phyloP scores from a whole-genome alignment of 2,797 vertebrate genomes.

The Percopsis omiscomaycus region DNA sequence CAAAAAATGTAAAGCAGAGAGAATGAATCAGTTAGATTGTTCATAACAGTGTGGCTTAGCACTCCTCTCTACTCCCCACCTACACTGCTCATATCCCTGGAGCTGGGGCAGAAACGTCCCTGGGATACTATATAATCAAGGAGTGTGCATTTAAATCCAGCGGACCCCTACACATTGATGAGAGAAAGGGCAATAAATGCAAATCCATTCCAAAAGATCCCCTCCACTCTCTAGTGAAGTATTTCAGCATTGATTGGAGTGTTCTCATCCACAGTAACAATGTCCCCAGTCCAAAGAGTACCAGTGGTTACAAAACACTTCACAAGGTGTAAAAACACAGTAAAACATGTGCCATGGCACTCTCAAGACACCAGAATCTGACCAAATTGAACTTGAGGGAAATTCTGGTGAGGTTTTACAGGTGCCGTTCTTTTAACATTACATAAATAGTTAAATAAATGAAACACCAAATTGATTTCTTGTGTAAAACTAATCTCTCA shows the following conservation, averaged over 20 bases:
- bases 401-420: conserved; percentile 20
- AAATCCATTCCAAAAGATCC: conserved; percentile 42
- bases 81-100: no score
- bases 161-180: conserved; percentile 2
- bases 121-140: no score
- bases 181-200: conserved; percentile 46
- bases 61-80: not conserved
- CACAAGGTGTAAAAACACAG: conserved; percentile 19
- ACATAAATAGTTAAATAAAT: conserved; percentile 34
- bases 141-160: no score
- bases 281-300: conserved; percentile 11
- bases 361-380: conserved; percentile 24
- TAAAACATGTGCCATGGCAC: conserved; percentile 13
- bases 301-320: conserved; percentile 34
- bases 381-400: conserved; percentile 21
- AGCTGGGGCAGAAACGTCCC: no score
- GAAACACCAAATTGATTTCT: conserved; percentile 7
- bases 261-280: conserved; percentile 26
- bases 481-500: not conserved
- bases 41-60: not conserved
- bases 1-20: not conserved
- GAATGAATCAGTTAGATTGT: not conserved
- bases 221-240: conserved; percentile 32
- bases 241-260: conserved; percentile 61
- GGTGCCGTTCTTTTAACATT: conserved; percentile 13